Evolutionary conservation across 2,113 vertebrate species (phyloP).

Genomic region (Thunnus maccoyii): DNA sequence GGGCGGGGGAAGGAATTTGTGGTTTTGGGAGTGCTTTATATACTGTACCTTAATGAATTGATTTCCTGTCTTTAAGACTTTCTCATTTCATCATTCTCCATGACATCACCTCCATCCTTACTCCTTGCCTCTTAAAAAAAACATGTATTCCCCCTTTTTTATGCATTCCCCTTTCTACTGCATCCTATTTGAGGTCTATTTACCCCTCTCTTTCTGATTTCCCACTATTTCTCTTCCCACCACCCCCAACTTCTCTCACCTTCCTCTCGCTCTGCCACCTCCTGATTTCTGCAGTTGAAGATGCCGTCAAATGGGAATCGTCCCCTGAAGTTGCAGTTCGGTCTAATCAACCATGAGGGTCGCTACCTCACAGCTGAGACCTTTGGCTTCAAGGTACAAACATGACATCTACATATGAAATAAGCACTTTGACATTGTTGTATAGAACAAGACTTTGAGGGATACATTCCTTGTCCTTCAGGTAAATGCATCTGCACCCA

Average conservation of each 20-base stretch:
- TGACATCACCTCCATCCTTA: conserved; percentile 58
- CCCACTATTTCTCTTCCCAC: background rate
- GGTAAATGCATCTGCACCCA: conserved; percentile 93
- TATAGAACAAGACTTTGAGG: background rate
- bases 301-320: conserved; percentile 95
- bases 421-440: no score
- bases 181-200: background rate
- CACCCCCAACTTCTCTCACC: conserved; percentile 2
- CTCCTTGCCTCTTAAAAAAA: conserved; percentile 46
- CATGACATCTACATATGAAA: background rate
- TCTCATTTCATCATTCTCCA: conserved; percentile 69
- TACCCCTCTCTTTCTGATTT: background rate
- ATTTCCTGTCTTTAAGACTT: conserved; percentile 74
- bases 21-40: conserved; percentile 74
- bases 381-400: conserved; percentile 92
- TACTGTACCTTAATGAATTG: conserved; percentile 78
- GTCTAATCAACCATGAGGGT: conserved; percentile 91
- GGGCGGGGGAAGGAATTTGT: conserved; percentile 68
- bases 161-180: background rate
- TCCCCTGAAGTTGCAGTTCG: conserved; percentile 94
- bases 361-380: conserved; percentile 95
- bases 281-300: conserved; percentile 62
- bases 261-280: conserved; percentile 16
- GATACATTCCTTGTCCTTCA: conserved; percentile 38
- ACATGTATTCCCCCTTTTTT: background rate